phyloP scores from a whole-genome alignment of 2,113 vertebrate species.

The Meles meles region DNA sequence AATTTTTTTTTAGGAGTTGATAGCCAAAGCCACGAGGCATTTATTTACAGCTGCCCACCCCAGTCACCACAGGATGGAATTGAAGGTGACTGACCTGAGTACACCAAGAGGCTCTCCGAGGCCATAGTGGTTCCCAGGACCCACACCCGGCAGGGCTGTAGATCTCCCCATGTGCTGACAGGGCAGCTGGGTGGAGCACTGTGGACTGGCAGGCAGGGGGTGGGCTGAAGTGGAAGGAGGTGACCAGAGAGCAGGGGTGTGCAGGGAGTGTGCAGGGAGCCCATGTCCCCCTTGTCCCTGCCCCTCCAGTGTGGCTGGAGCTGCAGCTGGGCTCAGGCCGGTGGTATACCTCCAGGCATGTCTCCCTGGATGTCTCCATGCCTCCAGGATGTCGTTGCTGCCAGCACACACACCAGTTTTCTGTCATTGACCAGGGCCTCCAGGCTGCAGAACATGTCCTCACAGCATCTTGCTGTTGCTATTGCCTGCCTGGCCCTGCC shows the following conservation, averaged over 20 bases:
- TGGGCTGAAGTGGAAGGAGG: not conserved
- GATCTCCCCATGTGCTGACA: not conserved
- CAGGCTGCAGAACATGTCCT: not conserved
- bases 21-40: not conserved
- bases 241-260: not conserved
- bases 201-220: not conserved
- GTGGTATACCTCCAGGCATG: not conserved
- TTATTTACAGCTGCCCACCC: not conserved
- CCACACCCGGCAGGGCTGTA: not conserved
- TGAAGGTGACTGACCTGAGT: not conserved
- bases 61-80: not conserved
- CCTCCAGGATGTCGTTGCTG: not conserved
- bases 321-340: not conserved
- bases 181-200: not conserved
- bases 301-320: not conserved
- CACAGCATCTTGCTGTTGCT: not conserved
- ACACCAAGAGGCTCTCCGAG: not conserved
- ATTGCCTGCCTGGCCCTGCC: not conserved
- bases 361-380: too few relatives aligned
- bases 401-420: not conserved
- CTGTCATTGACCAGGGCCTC: not conserved
- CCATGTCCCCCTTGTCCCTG: not conserved
- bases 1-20: not conserved
- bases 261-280: not conserved
- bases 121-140: not conserved